A percentile compares a stretch with the other conserved stretches of the same genome.
Conservation (phyloP, 2,888 invertebrate species). For the Eupithecia vulgata region DNA sequence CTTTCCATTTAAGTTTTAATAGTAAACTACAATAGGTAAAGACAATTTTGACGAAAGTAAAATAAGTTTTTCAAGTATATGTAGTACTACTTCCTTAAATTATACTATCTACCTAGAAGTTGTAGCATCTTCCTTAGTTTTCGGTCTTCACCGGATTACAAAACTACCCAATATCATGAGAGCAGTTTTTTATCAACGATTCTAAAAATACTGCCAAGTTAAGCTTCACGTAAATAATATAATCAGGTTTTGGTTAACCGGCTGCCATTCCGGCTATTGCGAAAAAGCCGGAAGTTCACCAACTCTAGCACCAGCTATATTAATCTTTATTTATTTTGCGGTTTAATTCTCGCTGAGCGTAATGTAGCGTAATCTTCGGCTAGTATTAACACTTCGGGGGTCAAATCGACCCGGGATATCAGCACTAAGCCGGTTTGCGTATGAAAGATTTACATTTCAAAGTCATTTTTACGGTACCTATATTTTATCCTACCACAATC, state of each 20-base stretch:
- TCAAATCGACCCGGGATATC: slow-evolving; percentile 57
- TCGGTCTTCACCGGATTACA: too few species aligned
- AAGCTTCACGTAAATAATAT: not conserved
- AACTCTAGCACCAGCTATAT: slow-evolving; percentile 52
- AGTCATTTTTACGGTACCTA: not conserved
- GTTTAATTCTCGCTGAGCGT: slow-evolving; percentile 64
- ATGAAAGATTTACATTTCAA: slow-evolving; percentile 18
- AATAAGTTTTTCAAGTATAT: too few species aligned
- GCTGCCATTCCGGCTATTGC: not conserved
- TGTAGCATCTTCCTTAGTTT: too few species aligned
- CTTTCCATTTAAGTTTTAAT: too few species aligned
- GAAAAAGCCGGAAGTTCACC: slow-evolving; percentile 20
- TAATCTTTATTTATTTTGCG: slow-evolving; percentile 82
- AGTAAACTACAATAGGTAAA: too few species aligned
- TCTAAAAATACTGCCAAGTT: not conserved
- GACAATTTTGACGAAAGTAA: too few species aligned
- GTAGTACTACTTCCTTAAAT: too few species aligned
- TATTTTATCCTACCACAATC: too few species aligned
- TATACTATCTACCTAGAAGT: too few species aligned
- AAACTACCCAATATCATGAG: too few species aligned
- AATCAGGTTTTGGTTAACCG: not conserved
- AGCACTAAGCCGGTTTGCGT: slow-evolving; percentile 41
- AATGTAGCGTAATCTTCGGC: slow-evolving; percentile 78
- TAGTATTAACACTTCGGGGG: slow-evolving; percentile 76
- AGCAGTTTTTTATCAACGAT: not conserved